Conservation (phyloP, 2,888 invertebrate species). For the Melanchra persicariae region DNA sequence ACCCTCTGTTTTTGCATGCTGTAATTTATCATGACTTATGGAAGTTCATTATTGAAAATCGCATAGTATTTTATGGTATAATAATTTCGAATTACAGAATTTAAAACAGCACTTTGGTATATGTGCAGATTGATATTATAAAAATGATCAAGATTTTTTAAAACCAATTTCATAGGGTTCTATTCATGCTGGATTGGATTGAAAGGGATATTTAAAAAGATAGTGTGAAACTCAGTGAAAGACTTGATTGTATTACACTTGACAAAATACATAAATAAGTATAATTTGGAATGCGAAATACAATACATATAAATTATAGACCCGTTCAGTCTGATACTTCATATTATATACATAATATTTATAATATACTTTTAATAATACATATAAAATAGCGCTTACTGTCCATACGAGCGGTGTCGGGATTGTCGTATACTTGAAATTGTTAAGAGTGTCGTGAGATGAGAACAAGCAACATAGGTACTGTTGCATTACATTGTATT, state of each 20-base stretch:
- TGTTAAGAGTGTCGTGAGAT: slow-evolving; percentile 22
- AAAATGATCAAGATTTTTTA: background rate
- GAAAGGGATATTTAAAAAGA: slow-evolving; percentile 25
- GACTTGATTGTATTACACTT: slow-evolving; percentile 47
- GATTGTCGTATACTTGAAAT: slow-evolving; percentile 67
- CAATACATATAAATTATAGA: slow-evolving; percentile 67
- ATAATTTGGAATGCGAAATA: slow-evolving; percentile 50
- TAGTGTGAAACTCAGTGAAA: slow-evolving; percentile 19
- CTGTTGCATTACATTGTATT: background rate
- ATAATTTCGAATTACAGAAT: background rate
- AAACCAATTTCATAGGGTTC: background rate
- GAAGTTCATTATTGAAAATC: background rate
- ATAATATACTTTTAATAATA: slow-evolving; percentile 60
- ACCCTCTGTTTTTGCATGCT: background rate
- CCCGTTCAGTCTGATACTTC: slow-evolving; percentile 72
- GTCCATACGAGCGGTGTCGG: slow-evolving; percentile 53
- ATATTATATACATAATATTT: slow-evolving; percentile 61
- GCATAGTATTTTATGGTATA: background rate
- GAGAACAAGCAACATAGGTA: background rate
- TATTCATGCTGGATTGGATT: background rate
- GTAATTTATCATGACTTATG: background rate
- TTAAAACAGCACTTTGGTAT: background rate
- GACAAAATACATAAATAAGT: slow-evolving; percentile 58
- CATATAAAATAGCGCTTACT: slow-evolving; percentile 62
- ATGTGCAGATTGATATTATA: slow-evolving; percentile 3